Evolutionary conservation across 2,113 vertebrate species (phyloP), one percentile per base, ranked within the genome.

Genomic region (Ellobius talpinus): DNA sequence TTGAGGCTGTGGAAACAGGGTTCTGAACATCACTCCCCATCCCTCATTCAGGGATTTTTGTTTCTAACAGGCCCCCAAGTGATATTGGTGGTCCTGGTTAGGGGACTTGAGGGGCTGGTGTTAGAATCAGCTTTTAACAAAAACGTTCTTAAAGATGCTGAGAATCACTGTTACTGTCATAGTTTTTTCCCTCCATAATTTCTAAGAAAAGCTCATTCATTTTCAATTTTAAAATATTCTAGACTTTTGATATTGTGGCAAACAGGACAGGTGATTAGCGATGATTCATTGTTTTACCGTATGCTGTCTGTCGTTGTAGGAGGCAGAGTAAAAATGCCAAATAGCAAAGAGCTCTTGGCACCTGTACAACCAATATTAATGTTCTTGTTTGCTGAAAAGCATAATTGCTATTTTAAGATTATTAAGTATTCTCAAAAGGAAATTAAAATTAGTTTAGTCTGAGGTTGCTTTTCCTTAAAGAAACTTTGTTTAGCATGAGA

Each of bases 341-440:
- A 93, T 65, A 61, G 47, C 8, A 23, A 76, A 39, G 84, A 68
- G 17, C 78, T 8, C 4, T 90, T 86, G 72, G 61, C 39, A 87
- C 42, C n/a, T 96, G 33, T 45, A 70, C 17, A 94, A n/a, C 65
- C 70, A 91, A 3, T 47, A 39, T 87, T 39, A 76, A 72, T 93
- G 47, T 47, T 87, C 70, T 89, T 89, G 58, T 78, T 89, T 96
- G 55, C 73, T 89, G 52, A 42, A 93, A 82, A 89, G 31, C 24
- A 45, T 74, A 87, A 93, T 73, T 89, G 47, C 52, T 90, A 17
- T 92, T 97, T 96, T 89, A 92, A 72, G 45, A 85, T 90, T n/a
- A 92, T 90, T 91, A 65, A 87, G 79, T 90, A 96, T 81, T 81
- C 73, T 87, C 68, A 82, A 90, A 96, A 55, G 39, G 61, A 94